Evolutionary conservation across 2,888 invertebrate species (phyloP).

Genomic region (Lepas anatifera): DNA sequence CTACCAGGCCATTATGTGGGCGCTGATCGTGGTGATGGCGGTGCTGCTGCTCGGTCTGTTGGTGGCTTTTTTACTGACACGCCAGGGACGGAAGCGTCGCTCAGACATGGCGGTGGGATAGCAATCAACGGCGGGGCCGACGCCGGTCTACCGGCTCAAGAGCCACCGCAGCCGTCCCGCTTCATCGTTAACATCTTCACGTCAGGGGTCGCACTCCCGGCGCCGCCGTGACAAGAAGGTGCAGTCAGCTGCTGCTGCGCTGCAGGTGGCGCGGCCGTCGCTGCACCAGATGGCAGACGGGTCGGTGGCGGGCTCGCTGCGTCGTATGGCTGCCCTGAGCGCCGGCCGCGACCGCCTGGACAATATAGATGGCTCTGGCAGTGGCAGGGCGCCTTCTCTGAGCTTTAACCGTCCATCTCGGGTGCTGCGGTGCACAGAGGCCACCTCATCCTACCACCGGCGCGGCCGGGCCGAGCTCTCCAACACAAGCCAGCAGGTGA

Average conservation of each 20-base stretch:
- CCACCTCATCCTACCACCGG: too few species aligned
- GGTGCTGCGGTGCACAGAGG: too few species aligned
- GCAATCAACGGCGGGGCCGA: background rate
- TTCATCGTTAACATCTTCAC: slow-evolving; percentile 3
- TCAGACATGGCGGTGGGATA: slow-evolving; percentile 5
- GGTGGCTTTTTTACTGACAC: background rate
- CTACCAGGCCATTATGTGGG: background rate
- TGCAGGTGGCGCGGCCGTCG: background rate
- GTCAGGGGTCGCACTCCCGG: too few species aligned
- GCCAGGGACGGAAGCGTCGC: background rate
- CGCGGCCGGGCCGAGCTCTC: background rate
- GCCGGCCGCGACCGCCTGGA: background rate
- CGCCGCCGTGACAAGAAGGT: too few species aligned
- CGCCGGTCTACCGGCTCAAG: background rate
- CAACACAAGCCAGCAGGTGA: too few species aligned
- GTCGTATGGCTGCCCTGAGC: background rate
- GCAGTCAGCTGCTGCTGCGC: too few species aligned
- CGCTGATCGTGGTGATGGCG: background rate
- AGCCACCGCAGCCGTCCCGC: background rate
- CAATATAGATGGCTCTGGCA: too few species aligned
- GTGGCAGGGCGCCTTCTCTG: too few species aligned
- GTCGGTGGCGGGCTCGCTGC: background rate
- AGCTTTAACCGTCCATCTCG: too few species aligned
- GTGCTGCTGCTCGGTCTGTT: background rate
- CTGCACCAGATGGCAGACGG: background rate